Evolutionary conservation across 2,113 vertebrate species (phyloP).

Genomic region (Pogonocichla stellata): DNA sequence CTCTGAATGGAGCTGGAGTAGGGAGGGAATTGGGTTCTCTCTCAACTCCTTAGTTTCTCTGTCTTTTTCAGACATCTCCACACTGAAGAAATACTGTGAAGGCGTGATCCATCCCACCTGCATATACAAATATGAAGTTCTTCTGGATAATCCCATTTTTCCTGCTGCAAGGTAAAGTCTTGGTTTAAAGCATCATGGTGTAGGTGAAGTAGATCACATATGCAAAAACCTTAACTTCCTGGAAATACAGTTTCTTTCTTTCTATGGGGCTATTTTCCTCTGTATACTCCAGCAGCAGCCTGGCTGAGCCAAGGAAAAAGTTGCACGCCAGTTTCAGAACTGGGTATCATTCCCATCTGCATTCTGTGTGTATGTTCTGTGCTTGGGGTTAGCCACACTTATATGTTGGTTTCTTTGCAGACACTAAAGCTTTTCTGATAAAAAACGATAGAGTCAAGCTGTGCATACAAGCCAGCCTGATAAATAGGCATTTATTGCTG

Average conservation of each 20-base stretch:
- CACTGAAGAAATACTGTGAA: not conserved
- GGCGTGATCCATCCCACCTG: not conserved
- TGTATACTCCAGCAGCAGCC: not conserved
- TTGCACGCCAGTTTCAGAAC: not conserved
- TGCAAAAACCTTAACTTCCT: not conserved
- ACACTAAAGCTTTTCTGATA: not conserved
- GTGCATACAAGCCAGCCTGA: not conserved
- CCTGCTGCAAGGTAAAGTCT: conserved; percentile 48
- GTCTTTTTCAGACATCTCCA: not conserved
- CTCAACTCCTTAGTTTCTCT: not conserved
- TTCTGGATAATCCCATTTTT: conserved; percentile 48
- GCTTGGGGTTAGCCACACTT: not conserved
- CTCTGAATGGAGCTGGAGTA: not conserved
- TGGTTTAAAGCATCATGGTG: not conserved
- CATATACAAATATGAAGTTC: conserved; percentile 11
- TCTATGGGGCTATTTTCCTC: not conserved
- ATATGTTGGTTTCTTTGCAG: not conserved
- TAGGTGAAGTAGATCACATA: not conserved
- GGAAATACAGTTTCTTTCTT: not conserved
- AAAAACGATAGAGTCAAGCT: not conserved
- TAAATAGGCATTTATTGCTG: not conserved
- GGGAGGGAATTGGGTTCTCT: not conserved
- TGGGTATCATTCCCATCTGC: not conserved
- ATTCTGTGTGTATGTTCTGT: not conserved
- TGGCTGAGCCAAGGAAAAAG: not conserved